Evolutionary conservation across 2,113 vertebrate genomes (phyloP).

Genomic region (Rhombomys opimus): DNA sequence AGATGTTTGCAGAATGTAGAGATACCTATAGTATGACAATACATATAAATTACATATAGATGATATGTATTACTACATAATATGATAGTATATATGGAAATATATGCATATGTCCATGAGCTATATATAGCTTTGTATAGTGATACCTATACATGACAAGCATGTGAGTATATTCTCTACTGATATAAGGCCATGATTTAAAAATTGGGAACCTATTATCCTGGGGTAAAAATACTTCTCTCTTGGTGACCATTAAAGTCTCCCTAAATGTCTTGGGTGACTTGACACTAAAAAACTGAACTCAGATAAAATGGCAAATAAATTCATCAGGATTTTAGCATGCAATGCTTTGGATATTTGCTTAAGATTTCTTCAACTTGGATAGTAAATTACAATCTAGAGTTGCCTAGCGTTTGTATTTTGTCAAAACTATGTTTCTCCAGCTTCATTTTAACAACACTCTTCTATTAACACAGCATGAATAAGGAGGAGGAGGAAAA

Average conservation of each 20-base stretch:
- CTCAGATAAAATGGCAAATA: neutral
- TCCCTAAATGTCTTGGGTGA: neutral
- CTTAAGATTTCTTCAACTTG: neutral
- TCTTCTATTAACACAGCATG: neutral
- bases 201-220: neutral
- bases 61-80: neutral
- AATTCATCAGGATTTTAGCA: neutral
- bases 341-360: neutral
- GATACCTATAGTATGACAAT: neutral
- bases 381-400: neutral
- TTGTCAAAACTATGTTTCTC: conserved; percentile 5
- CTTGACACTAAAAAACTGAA: neutral
- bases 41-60: neutral
- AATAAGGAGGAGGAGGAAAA: neutral
- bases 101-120: neutral
- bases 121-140: neutral
- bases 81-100: neutral
- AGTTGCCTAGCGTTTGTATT: neutral
- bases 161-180: neutral
- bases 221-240: neutral
- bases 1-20: neutral
- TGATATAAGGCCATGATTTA: neutral
- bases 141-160: neutral
- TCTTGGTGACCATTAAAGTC: neutral
- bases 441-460: neutral